Conservation (phyloP, 2,797 vertebrate species). For the Natrix natrix region DNA sequence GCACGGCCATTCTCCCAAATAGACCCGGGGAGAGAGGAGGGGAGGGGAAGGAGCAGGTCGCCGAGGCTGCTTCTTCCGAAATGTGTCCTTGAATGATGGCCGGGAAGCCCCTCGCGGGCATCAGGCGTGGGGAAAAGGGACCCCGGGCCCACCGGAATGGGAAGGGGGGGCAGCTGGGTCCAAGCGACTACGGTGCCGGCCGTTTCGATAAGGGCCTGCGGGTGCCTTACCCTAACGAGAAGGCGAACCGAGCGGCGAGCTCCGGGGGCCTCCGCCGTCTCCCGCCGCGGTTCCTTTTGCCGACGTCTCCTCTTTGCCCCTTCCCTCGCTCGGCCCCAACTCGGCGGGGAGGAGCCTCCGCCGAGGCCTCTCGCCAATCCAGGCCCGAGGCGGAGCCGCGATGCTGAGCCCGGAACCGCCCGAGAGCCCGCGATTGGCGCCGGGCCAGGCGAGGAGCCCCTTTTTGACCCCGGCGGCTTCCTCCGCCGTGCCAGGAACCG, state of each 20-base stretch:
- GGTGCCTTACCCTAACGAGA: constrained; percentile 9
- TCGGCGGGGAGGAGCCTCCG: constrained; percentile 35
- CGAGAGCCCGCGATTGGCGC: not conserved
- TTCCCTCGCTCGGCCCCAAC: constrained; percentile 1
- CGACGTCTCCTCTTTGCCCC: not conserved
- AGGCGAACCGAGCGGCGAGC: not conserved
- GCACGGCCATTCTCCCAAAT: not conserved
- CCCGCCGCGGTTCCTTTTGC: not conserved
- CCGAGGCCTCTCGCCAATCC: constrained; percentile 42
- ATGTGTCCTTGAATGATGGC: not conserved
- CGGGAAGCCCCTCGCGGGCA: not conserved
- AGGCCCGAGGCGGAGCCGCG: constrained; percentile 41
- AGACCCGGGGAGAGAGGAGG: not conserved
- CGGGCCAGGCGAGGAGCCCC: not conserved
- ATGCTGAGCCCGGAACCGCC: not conserved
- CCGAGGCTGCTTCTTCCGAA: not conserved
- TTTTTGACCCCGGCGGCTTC: not conserved
- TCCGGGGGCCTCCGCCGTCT: not conserved
- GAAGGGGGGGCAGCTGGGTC: not conserved
- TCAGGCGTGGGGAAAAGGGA: not conserved
- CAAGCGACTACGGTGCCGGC: not conserved
- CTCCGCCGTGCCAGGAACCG: constrained; percentile 15
- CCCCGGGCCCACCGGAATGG: not conserved
- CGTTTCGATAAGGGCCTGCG: not conserved
- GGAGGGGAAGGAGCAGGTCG: not conserved